Base-by-base conservation (phyloP, 2,113 vertebrate species). In the Spizaetus ornatus region DNA sequence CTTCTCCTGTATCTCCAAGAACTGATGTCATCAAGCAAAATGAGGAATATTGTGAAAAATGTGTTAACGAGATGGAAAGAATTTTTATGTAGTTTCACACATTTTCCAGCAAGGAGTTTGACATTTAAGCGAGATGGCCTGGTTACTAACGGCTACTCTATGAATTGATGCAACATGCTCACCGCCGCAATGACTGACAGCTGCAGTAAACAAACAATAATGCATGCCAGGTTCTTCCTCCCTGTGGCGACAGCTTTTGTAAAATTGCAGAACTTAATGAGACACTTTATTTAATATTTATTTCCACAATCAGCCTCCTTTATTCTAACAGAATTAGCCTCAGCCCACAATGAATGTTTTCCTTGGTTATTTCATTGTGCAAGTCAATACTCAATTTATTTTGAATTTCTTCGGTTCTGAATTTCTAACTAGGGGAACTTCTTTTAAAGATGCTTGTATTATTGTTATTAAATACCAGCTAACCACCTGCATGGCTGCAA, bases 261-360 rank as follows among this genome's bases (percentile, higher is more conserved):
- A 79, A 67, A 95, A 69, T 73, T 66, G 83, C 25, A 3, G 52
- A 76, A 84, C 73, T 50, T 89, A 91, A 92, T 82, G 65, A 94
- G 73, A 84, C 34, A 52, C 62, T 90, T 82, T 71, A 77, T 86
- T 93, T 92, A 86, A 86, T 95, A 95, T 82, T 92, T 96, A 94
- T 91, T 97, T 84, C 83, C 83, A 76, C 83, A 89, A 82, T 89
- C 73, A 66, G 45, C 40, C 45, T 94, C 70, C 31, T 87, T 94
- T 93, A 93, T 88, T 71, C 52, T 69, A 76, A 76, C 31, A 45
- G 72, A 84, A 95, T 76, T 84, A 76, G 62, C 61, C 67, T 85
- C 58, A 79, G 93, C 55, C n/a, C 53, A 81, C 71, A 90, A 79
- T 26, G 17, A 76, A 56, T 36, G 38, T 56, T 94, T 89, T 74